Evolutionary conservation across 2,888 invertebrate species (phyloP), one percentile per base, ranked within the genome.

Genomic region (Drosophila basisetae): DNA sequence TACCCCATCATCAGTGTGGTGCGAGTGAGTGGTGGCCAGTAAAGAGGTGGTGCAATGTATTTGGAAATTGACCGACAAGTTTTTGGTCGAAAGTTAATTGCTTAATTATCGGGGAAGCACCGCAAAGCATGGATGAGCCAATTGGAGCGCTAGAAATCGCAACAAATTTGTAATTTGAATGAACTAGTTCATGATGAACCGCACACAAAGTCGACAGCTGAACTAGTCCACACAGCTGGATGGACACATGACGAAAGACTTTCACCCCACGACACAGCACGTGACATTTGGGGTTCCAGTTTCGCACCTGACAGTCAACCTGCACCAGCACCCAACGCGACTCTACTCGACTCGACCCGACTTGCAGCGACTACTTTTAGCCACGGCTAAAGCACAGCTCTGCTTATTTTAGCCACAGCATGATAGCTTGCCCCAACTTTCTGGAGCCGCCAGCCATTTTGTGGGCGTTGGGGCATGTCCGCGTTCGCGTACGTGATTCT

Each of bases 401-500:
- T 53, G 68, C 59, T 70, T 53, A 64, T 73, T 81, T 84, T 76
- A 82, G 82, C 89, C 76, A 52, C 73, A 70, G 37, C 86, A 78
- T 53, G 73, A 64, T 47, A 25, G 16, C 25, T 25, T 47, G 47
- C 43, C 43, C 22, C 43, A 47, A 22, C 43, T 47, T 13, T 30
- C 43, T 22, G 37, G 61, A 56, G 43, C 53, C 31, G 52, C 54
- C 37, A 59, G 62, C 41, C 72, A 65, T 61, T 76, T 67, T 62
- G 78, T 78, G 47, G 58, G 63, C 71, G 75, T 78, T 52, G 80
- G 61, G 80, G 76, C 68, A 59, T 64, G 68, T 58, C 47, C 64
- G 75, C 58, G 82, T 84, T 89, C 84, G 79, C 61, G 84, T 87
- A 85, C 84, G 90, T 90, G 90, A 84, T 88, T 82, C 80, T 72